A percentile compares a stretch with the other conserved stretches of the same genome.
These are phyloP conservation scores for Microcebus lehilahytsara DNA, from an alignment of 2,113 vertebrate species.

Conservation along the genomic window DNA sequence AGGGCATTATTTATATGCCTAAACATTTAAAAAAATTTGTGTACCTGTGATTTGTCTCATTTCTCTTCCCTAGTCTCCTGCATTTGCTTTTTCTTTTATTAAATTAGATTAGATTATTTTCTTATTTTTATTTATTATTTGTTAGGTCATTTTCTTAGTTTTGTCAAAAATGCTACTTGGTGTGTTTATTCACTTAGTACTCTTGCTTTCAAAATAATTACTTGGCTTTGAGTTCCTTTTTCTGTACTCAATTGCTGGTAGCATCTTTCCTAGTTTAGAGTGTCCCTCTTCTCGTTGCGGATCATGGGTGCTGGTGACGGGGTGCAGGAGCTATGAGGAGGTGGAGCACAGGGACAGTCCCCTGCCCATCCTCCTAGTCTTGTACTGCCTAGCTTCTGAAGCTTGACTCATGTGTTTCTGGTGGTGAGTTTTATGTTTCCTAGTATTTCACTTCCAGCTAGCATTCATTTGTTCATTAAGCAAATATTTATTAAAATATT, in stretches of 20 bases:
- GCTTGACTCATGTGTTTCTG: neutral
- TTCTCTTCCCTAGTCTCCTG: neutral
- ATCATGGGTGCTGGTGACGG: neutral
- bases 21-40: neutral
- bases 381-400: neutral
- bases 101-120: neutral
- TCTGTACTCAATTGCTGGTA: neutral
- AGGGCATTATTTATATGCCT: neutral
- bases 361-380: neutral
- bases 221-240: neutral
- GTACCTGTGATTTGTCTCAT: neutral
- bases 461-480: neutral
- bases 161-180: neutral
- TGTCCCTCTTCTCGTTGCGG: neutral
- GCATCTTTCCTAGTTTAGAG: neutral
- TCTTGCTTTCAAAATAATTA: neutral
- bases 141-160: neutral
- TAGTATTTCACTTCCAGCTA: neutral
- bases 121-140: neutral
- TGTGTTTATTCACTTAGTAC: neutral
- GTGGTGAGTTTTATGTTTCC: neutral
- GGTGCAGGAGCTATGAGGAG: neutral
- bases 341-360: neutral
- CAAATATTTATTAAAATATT: neutral
- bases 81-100: neutral